Percentiles rank a stretch among this genome's conserved stretches.
Evolutionary conservation across 2,113 vertebrate species (phyloP).

Genomic region (Rhipidura dahli): DNA sequence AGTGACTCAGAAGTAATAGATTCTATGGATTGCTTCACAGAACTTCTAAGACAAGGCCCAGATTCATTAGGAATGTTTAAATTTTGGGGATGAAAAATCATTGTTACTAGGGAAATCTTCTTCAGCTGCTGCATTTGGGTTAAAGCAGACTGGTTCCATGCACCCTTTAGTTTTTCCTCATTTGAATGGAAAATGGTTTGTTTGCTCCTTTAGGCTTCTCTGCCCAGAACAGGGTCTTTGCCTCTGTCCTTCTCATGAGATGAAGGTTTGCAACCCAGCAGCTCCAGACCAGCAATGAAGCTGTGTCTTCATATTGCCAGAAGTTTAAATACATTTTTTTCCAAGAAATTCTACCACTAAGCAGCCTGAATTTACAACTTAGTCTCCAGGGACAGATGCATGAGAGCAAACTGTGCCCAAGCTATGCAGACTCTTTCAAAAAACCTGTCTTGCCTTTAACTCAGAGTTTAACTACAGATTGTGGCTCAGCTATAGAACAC

Average conservation of each 20-base stretch:
- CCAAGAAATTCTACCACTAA: neutral
- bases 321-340: neutral
- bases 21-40: neutral
- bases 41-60: neutral
- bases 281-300: neutral
- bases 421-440: neutral
- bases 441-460: neutral
- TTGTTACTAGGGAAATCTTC: neutral
- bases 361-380: neutral
- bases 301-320: neutral
- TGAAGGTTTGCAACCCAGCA: neutral
- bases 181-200: neutral
- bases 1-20: neutral
- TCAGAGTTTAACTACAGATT: neutral
- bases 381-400: neutral
- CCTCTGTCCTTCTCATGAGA: neutral
- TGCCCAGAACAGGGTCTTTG: neutral
- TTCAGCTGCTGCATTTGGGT: neutral
- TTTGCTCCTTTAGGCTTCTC: neutral
- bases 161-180: neutral
- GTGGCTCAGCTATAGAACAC: neutral
- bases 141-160: neutral
- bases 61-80: neutral
- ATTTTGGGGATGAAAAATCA: neutral
- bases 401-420: neutral